Base-by-base conservation (phyloP, 2,888 invertebrate genomes). In the Punctoribates punctum region DNA sequence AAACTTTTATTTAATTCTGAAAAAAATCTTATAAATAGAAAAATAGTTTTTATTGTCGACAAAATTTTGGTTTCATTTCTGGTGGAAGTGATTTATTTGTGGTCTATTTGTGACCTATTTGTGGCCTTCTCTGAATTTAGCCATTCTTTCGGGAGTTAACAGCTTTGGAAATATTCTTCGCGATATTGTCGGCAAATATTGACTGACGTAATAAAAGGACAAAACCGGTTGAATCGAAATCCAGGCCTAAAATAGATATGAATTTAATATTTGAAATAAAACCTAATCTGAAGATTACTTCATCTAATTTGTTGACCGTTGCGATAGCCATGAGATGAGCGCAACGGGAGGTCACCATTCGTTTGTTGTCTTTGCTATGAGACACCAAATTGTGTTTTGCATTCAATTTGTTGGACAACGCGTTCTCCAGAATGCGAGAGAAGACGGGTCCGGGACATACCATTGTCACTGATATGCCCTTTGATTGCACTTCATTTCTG, bases 381-480 rank as follows among this genome's bases (percentile, higher is more conserved):
- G 17, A 17, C 6, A n/a, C 51, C 17, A 42, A 60, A 13, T n/a
- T 9, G 0, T 57, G 57, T 78, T 73, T 76, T 88, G 89, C 1
- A 83, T n/a, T n/a, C 80, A 79, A 87, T 87, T 8, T 85, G 88
- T 0, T 92, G 81, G 90, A 91, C 78, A 89, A 87, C n/a, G n/a
- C n/a, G 81, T 89, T 87, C 48, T 86, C 82, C 48, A 91, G 85
- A 79, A 92, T 88, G 79, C 89, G 88, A 0, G 91, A 90, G 81
- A 89, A 89, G 20, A 89, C 87, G 3, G 92, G 91, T 6, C 93
- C 93, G 0, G 93, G 92, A 81, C 91, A 91, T 48, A 91, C 85
- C 62, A 91, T 82, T 0, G 90, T 89, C 0, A 92, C 87, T 42
- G 86, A 81, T 73, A 92, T 85, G 74, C 78, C 78, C 29, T 76